Conservation (phyloP, 2,113 vertebrate species). For the Diadophis punctatus region DNA sequence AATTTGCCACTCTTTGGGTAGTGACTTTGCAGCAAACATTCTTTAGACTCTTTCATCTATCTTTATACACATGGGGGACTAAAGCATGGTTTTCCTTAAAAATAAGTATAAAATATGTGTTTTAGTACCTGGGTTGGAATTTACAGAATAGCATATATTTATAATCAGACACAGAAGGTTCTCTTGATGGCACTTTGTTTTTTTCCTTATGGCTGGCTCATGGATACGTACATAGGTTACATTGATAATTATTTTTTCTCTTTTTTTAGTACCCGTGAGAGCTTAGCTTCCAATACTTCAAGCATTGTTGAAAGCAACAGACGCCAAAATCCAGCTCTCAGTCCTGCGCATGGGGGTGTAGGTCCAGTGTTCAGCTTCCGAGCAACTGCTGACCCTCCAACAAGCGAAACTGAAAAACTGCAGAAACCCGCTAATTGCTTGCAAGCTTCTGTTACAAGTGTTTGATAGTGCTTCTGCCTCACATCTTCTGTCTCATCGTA, state of each 20-base stretch:
- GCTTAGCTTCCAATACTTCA: constrained; percentile 97
- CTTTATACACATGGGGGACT: not conserved
- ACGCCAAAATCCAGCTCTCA: constrained; percentile 91
- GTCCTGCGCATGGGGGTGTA: constrained; percentile 86
- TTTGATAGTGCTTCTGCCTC: constrained; percentile 81
- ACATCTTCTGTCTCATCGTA: constrained; percentile 62
- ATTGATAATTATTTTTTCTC: constrained; percentile 47
- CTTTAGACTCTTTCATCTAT: not conserved
- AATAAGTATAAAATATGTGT: not conserved
- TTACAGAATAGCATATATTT: constrained; percentile 16
- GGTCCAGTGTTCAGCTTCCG: constrained; percentile 88
- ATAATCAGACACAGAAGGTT: constrained; percentile 26
- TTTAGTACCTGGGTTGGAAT: not conserved
- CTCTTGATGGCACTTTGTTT: constrained; percentile 13
- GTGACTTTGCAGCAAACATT: not conserved
- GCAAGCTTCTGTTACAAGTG: constrained; percentile 96
- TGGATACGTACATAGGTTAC: not conserved
- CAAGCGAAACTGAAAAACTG: constrained; percentile 89
- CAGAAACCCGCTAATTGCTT: constrained; percentile 96
- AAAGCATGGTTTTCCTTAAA: not conserved
- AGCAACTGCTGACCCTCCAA: constrained; percentile 78
- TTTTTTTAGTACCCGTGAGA: constrained; percentile 89
- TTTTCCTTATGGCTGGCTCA: constrained; percentile 41
- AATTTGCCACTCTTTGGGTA: not conserved
- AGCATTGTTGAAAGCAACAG: constrained; percentile 97